Conservation (phyloP, 2,797 vertebrate species). For the Xenops minutus region DNA sequence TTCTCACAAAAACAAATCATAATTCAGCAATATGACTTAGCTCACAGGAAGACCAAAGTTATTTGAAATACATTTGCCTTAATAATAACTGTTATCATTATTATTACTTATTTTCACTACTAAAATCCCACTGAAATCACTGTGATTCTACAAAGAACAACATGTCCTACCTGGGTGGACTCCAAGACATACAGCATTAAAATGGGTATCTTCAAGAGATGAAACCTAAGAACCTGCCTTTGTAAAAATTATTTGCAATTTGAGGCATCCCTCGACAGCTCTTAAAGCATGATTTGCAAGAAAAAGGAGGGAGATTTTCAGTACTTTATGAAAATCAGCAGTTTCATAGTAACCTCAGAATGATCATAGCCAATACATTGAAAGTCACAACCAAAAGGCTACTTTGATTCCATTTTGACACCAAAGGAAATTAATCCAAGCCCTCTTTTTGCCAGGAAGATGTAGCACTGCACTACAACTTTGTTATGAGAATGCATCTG, state of each 20-base stretch:
- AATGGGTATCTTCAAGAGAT: not conserved
- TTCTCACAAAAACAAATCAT: not conserved
- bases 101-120: not conserved
- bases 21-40: not conserved
- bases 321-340: not conserved
- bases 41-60: not conserved
- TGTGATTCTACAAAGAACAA: not conserved
- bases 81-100: not conserved
- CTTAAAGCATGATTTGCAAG: not conserved
- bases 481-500: not conserved
- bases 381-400: not conserved
- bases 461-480: not conserved
- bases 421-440: not conserved
- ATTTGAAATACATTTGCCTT: not conserved
- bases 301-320: not conserved
- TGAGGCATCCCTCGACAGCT: not conserved
- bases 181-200: not conserved
- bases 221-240: not conserved
- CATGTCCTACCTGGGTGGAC: not conserved
- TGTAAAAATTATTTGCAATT: not conserved
- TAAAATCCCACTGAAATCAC: not conserved
- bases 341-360: not conserved
- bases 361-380: not conserved
- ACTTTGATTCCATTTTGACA: not conserved
- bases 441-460: not conserved